Base-by-base conservation (phyloP, 2,797 vertebrate species). In the Sparus aurata region DNA sequence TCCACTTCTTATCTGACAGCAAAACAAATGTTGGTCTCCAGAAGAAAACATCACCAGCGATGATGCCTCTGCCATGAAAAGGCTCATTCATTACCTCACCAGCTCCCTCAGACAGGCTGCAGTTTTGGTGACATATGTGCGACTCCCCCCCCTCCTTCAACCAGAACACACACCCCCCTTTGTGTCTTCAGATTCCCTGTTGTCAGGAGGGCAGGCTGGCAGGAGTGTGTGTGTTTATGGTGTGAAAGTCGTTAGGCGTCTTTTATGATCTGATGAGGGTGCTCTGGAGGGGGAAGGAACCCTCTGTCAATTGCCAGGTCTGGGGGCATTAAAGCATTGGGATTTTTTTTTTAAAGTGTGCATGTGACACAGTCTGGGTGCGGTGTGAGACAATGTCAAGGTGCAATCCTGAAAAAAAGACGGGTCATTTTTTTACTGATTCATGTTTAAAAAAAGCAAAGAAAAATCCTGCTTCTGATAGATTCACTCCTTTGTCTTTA, bases 121-220 rank as follows among this genome's bases (percentile, higher is more conserved):
- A 87, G 73, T 86, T 92, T 90, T 82, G 87, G 88, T 91, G 91
- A 92, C 93, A 95, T 94, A 93, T 94, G 91, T 89, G 85, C 55
- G 5, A 55, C 61, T 12, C 9, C 47, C n/a, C 68, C 20, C 23
- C 61, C 13, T 43, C 23, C 15, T 63, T 6, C 5, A 45, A 60
- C 66, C 64, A 85, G 69, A 67, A 66, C 52, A 69, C 58, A 66
- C 52, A 69, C 58, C 50, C 38, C 25, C 54, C 71, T 90, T 93
- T 92, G 90, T 94, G 87, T 88, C 74, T 75, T 79, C 57, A 84
- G 82, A 91, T 76, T 92, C 91, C 87, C 88, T 91, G 84, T 87
- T 87, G 85, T 87, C 62, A 85, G 38, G 43, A 79, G 52, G 77
- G 30, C 77, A 64, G 75, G 77, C 12, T 67, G 80, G 53, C 67